A percentile compares a stretch with the other conserved stretches of the same genome.
Evolutionary conservation across 1,140 invertebrate genomes (phyloP).

Genomic region (Zaprionus davidi): DNA sequence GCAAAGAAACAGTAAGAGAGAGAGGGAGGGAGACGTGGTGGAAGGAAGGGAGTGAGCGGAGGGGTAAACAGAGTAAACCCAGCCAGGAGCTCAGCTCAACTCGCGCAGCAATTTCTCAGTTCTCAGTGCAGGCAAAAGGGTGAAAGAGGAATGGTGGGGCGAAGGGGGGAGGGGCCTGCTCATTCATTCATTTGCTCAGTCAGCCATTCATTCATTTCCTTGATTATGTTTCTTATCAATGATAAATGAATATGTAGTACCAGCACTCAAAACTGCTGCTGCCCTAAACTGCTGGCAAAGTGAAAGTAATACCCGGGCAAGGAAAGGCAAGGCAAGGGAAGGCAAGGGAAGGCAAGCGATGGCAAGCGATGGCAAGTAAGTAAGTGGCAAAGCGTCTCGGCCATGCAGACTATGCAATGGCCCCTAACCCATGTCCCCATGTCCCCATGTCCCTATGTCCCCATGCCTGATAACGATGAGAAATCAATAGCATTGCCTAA

Average conservation of each 20-base stretch:
- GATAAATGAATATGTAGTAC: conserved; percentile 78
- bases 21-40: neutral
- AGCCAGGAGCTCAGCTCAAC: neutral
- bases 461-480: neutral
- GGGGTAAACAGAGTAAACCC: neutral
- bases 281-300: conserved; percentile 70
- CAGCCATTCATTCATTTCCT: conserved; percentile 80
- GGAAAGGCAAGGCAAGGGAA: conserved; percentile 8
- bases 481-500: neutral
- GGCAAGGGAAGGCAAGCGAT: neutral
- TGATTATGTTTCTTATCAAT: conserved; percentile 82
- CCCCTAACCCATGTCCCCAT: conserved; percentile 1
- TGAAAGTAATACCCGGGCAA: conserved; percentile 65
- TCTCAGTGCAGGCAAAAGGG: neutral
- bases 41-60: neutral
- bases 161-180: conserved; percentile 9
- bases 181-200: conserved; percentile 81
- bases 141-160: neutral
- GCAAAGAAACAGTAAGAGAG: neutral
- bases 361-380: conserved; percentile 17
- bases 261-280: conserved; percentile 77
- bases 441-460: too few species aligned
- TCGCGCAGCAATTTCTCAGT: conserved; percentile 1
- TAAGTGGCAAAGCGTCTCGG: conserved; percentile 17
- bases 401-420: neutral